Evolutionary conservation across 2,113 vertebrate genomes (phyloP).

Genomic region (Ictidomys tridecemlineatus): DNA sequence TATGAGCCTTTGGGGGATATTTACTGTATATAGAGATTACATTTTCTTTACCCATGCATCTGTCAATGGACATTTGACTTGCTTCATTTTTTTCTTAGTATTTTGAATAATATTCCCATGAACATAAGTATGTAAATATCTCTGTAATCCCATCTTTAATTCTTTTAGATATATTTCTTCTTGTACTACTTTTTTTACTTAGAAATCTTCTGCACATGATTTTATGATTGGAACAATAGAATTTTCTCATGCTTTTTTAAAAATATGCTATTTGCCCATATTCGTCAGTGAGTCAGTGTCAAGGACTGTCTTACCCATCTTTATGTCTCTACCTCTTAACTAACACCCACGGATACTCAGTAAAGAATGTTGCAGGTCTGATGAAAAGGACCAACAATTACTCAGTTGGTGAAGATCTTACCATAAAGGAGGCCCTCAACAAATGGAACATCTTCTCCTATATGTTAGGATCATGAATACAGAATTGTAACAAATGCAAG

Average conservation of each 20-base stretch:
- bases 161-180: not conserved
- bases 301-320: not conserved
- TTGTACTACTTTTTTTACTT: not conserved
- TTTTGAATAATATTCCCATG: not conserved
- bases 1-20: not conserved
- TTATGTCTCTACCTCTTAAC: not conserved
- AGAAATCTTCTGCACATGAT: not conserved
- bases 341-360: fast-evolving
- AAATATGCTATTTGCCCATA: not conserved
- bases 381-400: not conserved
- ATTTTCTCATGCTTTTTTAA: not conserved
- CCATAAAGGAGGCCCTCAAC: not conserved
- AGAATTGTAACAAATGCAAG: fast-evolving
- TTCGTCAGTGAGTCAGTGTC: not conserved
- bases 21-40: not conserved
- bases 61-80: not conserved
- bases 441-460: not conserved
- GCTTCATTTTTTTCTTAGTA: not conserved
- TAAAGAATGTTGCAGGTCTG: not conserved
- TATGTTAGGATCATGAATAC: not conserved
- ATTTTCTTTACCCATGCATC: not conserved
- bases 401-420: not conserved
- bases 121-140: not conserved
- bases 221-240: not conserved
- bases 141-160: not conserved